phyloP scores from a whole-genome alignment of 2,113 vertebrate species.

The Myodes glareolus region DNA sequence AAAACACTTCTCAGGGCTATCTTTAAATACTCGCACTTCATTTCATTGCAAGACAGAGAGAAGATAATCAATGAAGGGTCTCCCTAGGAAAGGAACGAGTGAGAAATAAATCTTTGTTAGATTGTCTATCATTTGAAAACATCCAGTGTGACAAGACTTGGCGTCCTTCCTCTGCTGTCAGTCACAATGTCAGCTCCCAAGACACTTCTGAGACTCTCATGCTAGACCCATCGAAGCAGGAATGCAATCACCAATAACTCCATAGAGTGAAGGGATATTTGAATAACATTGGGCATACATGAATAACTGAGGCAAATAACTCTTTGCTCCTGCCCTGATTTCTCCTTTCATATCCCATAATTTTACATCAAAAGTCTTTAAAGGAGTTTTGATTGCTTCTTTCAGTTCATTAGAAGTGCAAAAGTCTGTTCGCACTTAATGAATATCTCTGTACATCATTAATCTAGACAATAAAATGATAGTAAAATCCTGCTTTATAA shows the following conservation, averaged over 20 bases:
- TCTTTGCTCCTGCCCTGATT: background rate
- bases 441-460: background rate
- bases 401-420: slow-evolving; percentile 10
- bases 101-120: slow-evolving; percentile 43
- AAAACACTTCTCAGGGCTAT: slow-evolving; percentile 60
- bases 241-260: background rate
- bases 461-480: background rate
- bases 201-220: accelerated
- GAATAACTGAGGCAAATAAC: background rate
- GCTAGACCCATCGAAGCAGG: background rate
- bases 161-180: background rate
- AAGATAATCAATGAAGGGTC: slow-evolving; percentile 68
- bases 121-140: background rate
- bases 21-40: slow-evolving; percentile 58
- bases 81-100: slow-evolving; percentile 60
- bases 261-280: accelerated
- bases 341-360: background rate
- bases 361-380: background rate
- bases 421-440: background rate
- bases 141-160: background rate
- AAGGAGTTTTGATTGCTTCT: background rate
- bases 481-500: background rate
- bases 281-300: too few relatives aligned
- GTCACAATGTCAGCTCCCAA: background rate
- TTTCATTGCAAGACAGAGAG: slow-evolving; percentile 52